Conservation (phyloP, 2,113 vertebrate species). For the Tauraco erythrolophus region DNA sequence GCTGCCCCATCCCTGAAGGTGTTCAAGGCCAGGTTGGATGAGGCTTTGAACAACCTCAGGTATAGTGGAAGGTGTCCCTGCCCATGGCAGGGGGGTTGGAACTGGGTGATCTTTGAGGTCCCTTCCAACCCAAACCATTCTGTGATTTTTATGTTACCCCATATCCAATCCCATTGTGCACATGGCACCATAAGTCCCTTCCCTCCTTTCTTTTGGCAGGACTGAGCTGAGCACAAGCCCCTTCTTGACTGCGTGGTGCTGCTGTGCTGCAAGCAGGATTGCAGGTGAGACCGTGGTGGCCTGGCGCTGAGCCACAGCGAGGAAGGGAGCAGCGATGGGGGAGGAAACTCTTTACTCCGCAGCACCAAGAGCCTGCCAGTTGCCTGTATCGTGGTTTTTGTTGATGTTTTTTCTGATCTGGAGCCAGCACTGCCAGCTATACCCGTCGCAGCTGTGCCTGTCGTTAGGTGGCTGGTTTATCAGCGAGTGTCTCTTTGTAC, state of each 20-base stretch:
- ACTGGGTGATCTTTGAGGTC: too few species aligned
- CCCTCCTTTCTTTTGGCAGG: background rate
- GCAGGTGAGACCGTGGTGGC: background rate
- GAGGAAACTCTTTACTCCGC: background rate
- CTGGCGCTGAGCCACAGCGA: accelerated
- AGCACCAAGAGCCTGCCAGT: background rate
- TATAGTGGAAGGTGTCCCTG: too few species aligned
- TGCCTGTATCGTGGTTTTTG: accelerated
- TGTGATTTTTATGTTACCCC: accelerated
- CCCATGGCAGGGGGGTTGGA: too few species aligned
- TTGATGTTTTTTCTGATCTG: background rate
- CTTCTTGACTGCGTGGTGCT: accelerated
- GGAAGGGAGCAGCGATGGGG: too few species aligned
- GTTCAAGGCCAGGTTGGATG: too few species aligned
- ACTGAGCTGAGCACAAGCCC: background rate
- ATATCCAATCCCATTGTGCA: accelerated
- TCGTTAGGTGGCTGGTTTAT: background rate
- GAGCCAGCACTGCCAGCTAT: background rate
- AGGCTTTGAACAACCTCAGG: too few species aligned
- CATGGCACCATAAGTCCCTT: accelerated
- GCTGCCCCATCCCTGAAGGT: too few species aligned
- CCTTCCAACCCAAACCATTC: too few species aligned
- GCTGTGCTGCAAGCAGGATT: too few species aligned
- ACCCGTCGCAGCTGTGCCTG: background rate
- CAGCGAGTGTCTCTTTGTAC: too few species aligned